Evolutionary conservation across 2,797 vertebrate genomes (phyloP).

Genomic region (Peromyscus attwateri): DNA sequence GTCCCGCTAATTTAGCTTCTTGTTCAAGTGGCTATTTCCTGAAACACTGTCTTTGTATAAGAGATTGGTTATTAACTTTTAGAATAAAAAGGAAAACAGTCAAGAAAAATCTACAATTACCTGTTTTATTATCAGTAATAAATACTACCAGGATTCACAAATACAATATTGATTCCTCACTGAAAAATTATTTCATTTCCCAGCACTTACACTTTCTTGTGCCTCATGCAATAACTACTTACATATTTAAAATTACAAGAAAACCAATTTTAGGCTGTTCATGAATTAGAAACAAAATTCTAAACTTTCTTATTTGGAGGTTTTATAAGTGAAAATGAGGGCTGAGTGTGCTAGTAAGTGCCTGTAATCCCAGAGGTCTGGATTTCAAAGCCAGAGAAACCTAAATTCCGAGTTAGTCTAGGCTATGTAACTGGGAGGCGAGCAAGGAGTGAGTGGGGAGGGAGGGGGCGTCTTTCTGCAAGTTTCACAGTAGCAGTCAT

Average conservation of each 20-base stretch:
- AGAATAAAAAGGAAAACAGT: constrained; percentile 31
- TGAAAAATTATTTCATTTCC: not conserved
- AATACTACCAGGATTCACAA: not conserved
- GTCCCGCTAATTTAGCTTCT: not conserved
- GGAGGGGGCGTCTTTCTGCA: not conserved
- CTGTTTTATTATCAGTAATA: not conserved
- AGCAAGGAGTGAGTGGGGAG: rapidly evolving
- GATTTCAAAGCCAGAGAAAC: not conserved
- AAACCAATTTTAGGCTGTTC: constrained; percentile 7
- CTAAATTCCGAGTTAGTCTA: not conserved
- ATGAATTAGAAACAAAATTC: not conserved
- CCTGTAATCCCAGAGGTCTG: not conserved
- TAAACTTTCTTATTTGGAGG: not conserved
- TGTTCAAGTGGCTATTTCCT: not conserved
- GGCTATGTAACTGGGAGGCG: not conserved
- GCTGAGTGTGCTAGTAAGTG: not conserved
- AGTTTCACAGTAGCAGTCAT: not conserved
- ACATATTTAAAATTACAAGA: constrained; percentile 9
- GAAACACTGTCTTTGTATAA: not conserved
- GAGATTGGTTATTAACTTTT: constrained; percentile 10
- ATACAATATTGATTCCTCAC: not conserved
- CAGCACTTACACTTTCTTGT: not conserved
- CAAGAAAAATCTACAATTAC: constrained; percentile 37
- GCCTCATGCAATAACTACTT: not conserved
- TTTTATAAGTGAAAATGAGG: not conserved